Base-by-base conservation (phyloP, 1,140 invertebrate species). In the Armadillidium nasatum region DNA sequence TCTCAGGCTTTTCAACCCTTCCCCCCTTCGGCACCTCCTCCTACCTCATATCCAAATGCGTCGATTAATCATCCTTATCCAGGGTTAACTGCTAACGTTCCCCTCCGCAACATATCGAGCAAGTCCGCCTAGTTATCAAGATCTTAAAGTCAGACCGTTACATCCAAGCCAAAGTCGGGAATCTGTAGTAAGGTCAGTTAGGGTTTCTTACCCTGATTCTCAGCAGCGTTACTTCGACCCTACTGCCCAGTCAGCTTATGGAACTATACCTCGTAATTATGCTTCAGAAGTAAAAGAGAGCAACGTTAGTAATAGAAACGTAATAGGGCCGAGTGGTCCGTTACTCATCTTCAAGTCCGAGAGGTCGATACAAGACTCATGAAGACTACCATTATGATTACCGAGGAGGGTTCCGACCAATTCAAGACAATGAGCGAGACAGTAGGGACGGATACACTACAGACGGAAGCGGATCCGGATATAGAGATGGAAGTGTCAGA, bases 331-430 rank as follows among this genome's bases (percentile, higher is more conserved):
- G 7, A 60, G 33, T 33, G 33, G 33, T 19, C 50, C 19, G 19
- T 68, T 54, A 67, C 13, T 80, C 77, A 21, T 66, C 70, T 67
- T 60, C 72, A 21, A 77, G 72, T 19, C 74, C 79, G 3, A 66
- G 76, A 21, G 74, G 71, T 6, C 71, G 79, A 6, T 80, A 80
- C 23, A 54, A 72, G n/a, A 80, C 54, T 7, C 74, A 74, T 0
- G 79, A 80, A 19, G 79, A 80, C 33, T 80, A 80, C 45, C 79
- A 80, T 60, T 74, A 78, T 60, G 79, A 78, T 23, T 80, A 80
- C 73, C 74, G 79, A 19, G 79, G 79, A n/a, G 79, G 79, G 4
- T 80, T 78, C 44, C 67, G 79, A 11, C 76, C 79, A 10, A 68
- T 68, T 23, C 9, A 10, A 0, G 15, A 73, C n/a, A 74, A 76